Conservation (phyloP, 1,140 invertebrate species). For the Anoplolepis gracilipes region DNA sequence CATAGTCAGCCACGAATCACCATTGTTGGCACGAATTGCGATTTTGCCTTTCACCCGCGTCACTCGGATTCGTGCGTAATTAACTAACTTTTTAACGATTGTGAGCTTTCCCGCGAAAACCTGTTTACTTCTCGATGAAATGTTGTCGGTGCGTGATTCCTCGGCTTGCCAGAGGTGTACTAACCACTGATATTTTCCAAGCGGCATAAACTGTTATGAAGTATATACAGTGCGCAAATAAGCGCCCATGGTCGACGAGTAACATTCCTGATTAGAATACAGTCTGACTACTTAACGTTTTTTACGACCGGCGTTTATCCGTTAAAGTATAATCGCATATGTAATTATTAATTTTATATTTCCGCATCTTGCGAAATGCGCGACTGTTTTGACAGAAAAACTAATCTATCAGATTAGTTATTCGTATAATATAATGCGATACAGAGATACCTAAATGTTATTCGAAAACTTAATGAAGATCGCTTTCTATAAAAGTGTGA, state of each 20-base stretch:
- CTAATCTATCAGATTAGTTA: background rate
- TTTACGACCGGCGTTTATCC: background rate
- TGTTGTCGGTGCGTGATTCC: constrained; percentile 67
- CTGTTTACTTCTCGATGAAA: constrained; percentile 71
- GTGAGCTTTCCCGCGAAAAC: constrained; percentile 65
- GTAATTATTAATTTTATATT: constrained; percentile 20
- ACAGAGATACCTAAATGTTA: constrained; percentile 31
- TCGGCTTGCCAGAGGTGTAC: constrained; percentile 8
- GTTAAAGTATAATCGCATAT: constrained; percentile 18
- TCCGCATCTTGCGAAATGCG: background rate
- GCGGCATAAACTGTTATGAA: constrained; percentile 61
- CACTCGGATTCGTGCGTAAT: constrained; percentile 67
- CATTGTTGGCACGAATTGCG: constrained; percentile 24
- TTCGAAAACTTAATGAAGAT: constrained; percentile 8
- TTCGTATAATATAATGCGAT: background rate
- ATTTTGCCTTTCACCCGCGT: constrained; percentile 48
- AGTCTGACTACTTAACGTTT: constrained; percentile 6
- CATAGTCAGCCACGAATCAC: background rate
- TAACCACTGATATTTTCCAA: constrained; percentile 49
- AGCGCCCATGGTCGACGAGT: constrained; percentile 33
- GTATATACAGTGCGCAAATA: constrained; percentile 50
- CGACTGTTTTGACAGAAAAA: background rate
- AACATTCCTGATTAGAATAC: constrained; percentile 57
- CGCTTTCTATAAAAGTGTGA: constrained; percentile 12
- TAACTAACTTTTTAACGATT: constrained; percentile 67